Conservation (phyloP, 92 coral and sea anemone genomes). For the Actinostola sp. region DNA sequence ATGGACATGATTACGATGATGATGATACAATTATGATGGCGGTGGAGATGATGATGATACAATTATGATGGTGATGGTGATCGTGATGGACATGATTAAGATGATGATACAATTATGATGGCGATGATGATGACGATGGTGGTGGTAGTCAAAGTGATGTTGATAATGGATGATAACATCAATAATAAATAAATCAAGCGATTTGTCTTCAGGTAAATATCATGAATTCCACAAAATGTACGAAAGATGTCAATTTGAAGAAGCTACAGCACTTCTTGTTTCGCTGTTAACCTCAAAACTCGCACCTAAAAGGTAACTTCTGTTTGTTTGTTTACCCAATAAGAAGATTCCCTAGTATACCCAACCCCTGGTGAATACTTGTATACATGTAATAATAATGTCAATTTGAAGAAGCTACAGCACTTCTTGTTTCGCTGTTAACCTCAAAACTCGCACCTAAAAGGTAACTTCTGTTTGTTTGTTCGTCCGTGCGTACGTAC, state of each 20-base stretch:
- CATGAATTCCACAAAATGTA: slow-evolving; percentile 94
- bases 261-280: slow-evolving; percentile 80
- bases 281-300: slow-evolving; percentile 95
- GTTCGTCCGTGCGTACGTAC: no score
- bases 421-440: slow-evolving; percentile 83
- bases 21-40: no score
- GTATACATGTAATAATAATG: slow-evolving; percentile 91
- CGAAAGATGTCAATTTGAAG: slow-evolving; percentile 77
- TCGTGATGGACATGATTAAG: no score
- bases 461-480: no score
- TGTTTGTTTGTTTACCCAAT: slow-evolving; percentile 2
- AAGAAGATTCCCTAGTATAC: no score
- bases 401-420: slow-evolving; percentile 74
- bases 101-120: no score
- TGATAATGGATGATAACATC: neutral
- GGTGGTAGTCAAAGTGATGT: no score
- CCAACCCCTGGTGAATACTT: no score
- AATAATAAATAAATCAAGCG: neutral
- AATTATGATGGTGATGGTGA: no score
- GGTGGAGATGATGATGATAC: no score
- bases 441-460: slow-evolving; percentile 98
- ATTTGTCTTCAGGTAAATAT: slow-evolving; percentile 74
- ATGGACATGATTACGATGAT: no score
- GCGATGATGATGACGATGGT: no score
- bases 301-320: slow-evolving; percentile 90